Evolutionary conservation across 2,888 invertebrate genomes (phyloP).

Genomic region (Laothoe populi): DNA sequence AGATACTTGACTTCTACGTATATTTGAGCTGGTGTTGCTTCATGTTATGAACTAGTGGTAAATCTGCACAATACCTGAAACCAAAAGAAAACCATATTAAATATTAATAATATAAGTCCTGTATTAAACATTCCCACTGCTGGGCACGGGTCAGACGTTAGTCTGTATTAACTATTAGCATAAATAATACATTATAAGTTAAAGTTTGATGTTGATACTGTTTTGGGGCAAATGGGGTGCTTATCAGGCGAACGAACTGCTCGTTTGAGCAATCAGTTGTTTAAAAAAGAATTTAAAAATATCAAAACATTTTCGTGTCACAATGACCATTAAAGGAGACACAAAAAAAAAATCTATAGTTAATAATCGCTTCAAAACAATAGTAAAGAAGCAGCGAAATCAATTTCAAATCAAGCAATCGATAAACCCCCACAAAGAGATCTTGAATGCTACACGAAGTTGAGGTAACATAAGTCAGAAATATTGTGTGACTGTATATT

Average conservation of each 20-base stretch:
- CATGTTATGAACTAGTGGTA: background rate
- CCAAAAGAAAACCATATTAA: background rate
- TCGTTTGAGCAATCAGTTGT: no score
- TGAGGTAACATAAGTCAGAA: background rate
- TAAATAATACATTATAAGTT: no score
- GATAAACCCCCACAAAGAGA: background rate
- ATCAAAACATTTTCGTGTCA: no score
- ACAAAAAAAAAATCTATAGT: no score
- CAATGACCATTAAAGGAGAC: no score
- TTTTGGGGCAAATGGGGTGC: no score
- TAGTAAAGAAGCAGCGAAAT: background rate
- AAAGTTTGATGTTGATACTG: no score
- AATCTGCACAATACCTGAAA: constrained; percentile 1
- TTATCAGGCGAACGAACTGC: no score
- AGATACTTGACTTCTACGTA: no score
- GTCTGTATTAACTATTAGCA: no score
- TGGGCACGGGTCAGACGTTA: no score
- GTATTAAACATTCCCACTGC: background rate
- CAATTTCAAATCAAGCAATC: background rate
- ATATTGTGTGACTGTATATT: background rate
- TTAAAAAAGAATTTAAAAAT: no score
- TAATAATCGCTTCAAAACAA: background rate
- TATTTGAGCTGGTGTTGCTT: background rate
- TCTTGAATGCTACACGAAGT: background rate
- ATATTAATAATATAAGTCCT: background rate